Evolutionary conservation across 2,888 invertebrate species (phyloP), one percentile per base, ranked within the genome.

Genomic region (Nemapogon koenigi): DNA sequence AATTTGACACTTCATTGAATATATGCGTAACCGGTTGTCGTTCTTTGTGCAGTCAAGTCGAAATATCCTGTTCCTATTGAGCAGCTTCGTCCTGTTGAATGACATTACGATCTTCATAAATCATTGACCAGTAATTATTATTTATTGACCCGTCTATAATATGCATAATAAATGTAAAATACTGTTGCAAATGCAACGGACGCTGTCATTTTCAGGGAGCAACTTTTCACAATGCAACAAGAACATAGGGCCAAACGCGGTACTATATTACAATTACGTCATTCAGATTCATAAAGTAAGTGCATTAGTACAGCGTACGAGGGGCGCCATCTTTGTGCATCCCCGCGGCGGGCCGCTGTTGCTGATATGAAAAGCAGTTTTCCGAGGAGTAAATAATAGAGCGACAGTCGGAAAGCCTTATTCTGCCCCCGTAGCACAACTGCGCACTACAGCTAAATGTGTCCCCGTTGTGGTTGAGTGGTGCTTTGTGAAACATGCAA

Each of bases 301-400:
- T 67, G 62, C 64, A 72, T 68, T 66, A 67, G 60, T 59, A 59
- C 58, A 52, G 50, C 52, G 57, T 59, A 55, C 55, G 51, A 51
- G 35, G 60, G 54, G 55, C 58, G 59, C 53, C 57, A 62, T 65
- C 63, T 66, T 66, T 67, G 59, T 65, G 55, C 55, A 52, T 54
- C 55, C 61, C 53, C 50, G 52, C 52, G 53, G 57, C 56, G 57
- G 57, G 53, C 52, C 55, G 55, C 67, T 73, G 72, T 58, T 66
- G 48, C 59, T 73, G 72, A 72, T 69, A 62, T 72, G 71, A 73
- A 75, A 73, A 72, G 69, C 69, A 60, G 62, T 68, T 67, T 66
- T 62, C 63, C 51, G 57, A 61, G 51, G 43, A 59, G 55, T 59
- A 70, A 67, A 73, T 73, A 72, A 73, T 69, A 63, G 59, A 62